Conservation (phyloP, 2,113 vertebrate species). For the Cyprinodon brontotheroides region DNA sequence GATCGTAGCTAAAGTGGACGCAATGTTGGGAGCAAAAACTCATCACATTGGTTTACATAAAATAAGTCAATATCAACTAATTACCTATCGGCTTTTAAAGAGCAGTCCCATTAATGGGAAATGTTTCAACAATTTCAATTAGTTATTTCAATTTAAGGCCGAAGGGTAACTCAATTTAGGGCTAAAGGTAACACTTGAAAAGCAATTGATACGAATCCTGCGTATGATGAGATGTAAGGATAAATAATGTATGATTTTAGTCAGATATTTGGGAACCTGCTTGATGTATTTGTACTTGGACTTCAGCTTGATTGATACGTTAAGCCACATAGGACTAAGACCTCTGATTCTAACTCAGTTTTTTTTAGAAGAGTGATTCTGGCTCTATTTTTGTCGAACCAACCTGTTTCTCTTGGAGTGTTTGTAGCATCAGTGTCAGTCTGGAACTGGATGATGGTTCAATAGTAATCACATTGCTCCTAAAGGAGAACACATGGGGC, state of each 20-base stretch:
- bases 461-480: slow-evolving; percentile 6
- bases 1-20: neutral
- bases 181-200: neutral
- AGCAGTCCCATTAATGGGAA: neutral
- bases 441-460: slow-evolving; percentile 11
- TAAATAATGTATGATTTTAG: neutral
- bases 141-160: neutral
- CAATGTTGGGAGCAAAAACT: neutral
- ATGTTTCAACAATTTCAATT: neutral
- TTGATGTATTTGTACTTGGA: neutral
- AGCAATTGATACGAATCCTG: neutral
- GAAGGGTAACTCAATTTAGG: neutral
- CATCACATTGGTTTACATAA: neutral
- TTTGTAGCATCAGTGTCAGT: slow-evolving; percentile 13
- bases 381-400: slow-evolving; percentile 1
- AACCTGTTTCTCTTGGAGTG: slow-evolving; percentile 12
- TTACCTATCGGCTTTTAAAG: neutral
- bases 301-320: slow-evolving; percentile 1
- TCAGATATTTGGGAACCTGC: neutral
- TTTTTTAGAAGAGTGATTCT: slow-evolving; percentile 7
- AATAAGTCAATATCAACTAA: neutral
- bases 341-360: slow-evolving; percentile 1
- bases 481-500: slow-evolving; percentile 10
- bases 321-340: slow-evolving; percentile 1
- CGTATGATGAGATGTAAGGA: neutral